These are phyloP conservation scores for Andrena fulva DNA, from an alignment of 2,888 invertebrate genomes.

Conservation along the genomic window DNA sequence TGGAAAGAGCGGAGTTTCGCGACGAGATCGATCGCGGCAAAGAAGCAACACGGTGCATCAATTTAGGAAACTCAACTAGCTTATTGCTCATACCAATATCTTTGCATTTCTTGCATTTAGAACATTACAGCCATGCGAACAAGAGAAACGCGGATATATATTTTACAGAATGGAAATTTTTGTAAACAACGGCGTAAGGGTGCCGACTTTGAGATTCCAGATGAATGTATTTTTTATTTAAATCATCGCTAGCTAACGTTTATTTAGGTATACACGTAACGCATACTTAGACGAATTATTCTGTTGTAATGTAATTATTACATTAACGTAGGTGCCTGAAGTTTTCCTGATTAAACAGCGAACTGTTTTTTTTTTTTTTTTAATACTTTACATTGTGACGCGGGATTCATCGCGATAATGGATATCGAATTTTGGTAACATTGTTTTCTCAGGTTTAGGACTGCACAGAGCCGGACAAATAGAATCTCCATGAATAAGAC, in stretches of 20 bases:
- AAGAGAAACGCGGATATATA: slow-evolving; percentile 48
- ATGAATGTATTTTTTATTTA: slow-evolving; percentile 42
- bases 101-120: slow-evolving; percentile 67
- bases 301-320: slow-evolving; percentile 33
- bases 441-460: slow-evolving; percentile 35
- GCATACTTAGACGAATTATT: slow-evolving; percentile 31
- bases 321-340: slow-evolving; percentile 33
- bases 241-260: slow-evolving; percentile 36
- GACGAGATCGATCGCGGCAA: slow-evolving; percentile 12
- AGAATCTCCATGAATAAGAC: slow-evolving; percentile 56
- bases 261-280: slow-evolving; percentile 17
- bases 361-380: slow-evolving; percentile 31
- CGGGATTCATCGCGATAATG: slow-evolving; percentile 7
- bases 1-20: slow-evolving; percentile 26
- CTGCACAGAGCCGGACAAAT: slow-evolving; percentile 54
- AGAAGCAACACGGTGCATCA: slow-evolving; percentile 22
- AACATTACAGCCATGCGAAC: slow-evolving; percentile 44
- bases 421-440: slow-evolving; percentile 45
- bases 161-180: slow-evolving; percentile 44
- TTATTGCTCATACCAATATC: slow-evolving; percentile 43
- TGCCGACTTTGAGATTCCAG: slow-evolving; percentile 43
- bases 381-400: slow-evolving; percentile 14
- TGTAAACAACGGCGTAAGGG: slow-evolving; percentile 43
- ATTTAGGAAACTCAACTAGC: slow-evolving; percentile 46
- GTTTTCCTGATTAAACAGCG: slow-evolving; percentile 13